Conservation (phyloP, 2,113 vertebrate genomes). For the Puffinus mauretanicus region DNA sequence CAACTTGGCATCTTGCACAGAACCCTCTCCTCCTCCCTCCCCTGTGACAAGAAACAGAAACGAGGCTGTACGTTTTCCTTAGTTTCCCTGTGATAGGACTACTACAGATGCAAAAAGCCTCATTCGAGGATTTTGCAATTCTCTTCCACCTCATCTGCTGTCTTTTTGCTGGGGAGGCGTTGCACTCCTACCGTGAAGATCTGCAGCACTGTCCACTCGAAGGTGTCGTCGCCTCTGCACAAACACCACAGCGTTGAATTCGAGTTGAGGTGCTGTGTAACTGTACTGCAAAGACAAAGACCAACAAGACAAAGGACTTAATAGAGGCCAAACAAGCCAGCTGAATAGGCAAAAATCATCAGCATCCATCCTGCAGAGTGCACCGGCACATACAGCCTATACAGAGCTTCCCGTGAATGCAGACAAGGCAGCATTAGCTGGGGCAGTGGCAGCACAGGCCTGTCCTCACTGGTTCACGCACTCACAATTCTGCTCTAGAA, state of each 20-base stretch:
- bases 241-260: slow-evolving; percentile 87
- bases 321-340: not conserved
- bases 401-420: not conserved
- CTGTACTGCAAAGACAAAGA: slow-evolving; percentile 80
- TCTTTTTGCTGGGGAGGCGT: not conserved
- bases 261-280: slow-evolving; percentile 80
- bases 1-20: not conserved
- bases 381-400: not conserved
- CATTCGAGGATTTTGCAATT: not conserved
- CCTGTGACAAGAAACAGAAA: not conserved
- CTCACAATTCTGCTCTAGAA: not conserved
- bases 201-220: slow-evolving; percentile 88
- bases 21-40: not conserved
- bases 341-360: not conserved
- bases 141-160: not conserved
- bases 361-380: not conserved
- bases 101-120: not conserved
- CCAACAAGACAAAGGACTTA: not conserved
- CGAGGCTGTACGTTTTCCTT: not conserved
- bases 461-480: not conserved
- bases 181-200: slow-evolving; percentile 82
- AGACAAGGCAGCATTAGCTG: not conserved
- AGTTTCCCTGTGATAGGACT: not conserved
- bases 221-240: slow-evolving; percentile 86
- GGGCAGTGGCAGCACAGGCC: not conserved